Evolutionary conservation across 2,888 invertebrate genomes (phyloP).

Genomic region (Leptopilina myrica): DNA sequence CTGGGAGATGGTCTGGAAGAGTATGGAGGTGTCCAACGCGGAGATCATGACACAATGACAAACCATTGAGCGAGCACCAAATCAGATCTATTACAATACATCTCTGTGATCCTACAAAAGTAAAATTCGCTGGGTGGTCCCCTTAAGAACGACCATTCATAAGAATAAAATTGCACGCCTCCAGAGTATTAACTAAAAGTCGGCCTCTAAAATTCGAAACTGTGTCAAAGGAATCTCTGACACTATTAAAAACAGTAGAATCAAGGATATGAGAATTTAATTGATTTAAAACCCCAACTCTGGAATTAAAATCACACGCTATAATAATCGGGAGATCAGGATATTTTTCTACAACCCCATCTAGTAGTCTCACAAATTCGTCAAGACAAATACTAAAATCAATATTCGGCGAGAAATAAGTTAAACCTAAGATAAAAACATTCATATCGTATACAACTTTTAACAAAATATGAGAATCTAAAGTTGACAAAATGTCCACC

Average conservation of each 20-base stretch:
- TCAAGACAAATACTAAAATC: background rate
- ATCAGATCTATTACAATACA: background rate
- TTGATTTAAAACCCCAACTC: background rate
- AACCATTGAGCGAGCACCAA: background rate
- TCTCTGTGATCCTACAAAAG: background rate
- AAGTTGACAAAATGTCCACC: background rate
- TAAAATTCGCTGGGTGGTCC: background rate
- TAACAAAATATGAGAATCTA: background rate
- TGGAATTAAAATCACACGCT: background rate
- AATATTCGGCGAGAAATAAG: background rate
- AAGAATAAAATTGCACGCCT: background rate
- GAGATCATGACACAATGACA: background rate
- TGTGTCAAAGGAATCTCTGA: background rate
- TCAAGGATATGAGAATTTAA: background rate
- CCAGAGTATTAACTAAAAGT: background rate
- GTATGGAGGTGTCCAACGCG: background rate
- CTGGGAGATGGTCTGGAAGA: background rate
- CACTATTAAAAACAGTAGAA: background rate
- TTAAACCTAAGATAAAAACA: background rate
- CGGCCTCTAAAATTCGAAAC: background rate
- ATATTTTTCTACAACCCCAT: background rate
- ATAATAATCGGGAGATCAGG: background rate
- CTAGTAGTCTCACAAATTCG: background rate
- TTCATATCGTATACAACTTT: background rate
- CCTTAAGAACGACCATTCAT: background rate